These are phyloP conservation scores for Pipa parva DNA, from an alignment of 2,113 vertebrate genomes.

Conservation along the genomic window DNA sequence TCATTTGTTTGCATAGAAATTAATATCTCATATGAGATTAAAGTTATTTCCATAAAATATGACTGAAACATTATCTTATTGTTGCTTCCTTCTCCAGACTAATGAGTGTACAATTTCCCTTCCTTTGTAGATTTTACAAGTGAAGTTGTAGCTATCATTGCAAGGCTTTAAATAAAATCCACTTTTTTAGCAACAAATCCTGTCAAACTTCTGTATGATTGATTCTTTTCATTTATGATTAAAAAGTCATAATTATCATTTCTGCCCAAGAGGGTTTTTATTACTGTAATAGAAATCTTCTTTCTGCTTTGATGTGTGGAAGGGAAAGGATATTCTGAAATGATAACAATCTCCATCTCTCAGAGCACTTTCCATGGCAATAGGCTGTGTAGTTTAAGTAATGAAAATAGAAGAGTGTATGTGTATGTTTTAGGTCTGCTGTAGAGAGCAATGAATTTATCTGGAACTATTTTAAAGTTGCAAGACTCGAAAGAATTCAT, in stretches of 20 bases:
- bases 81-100: background rate
- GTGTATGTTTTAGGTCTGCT: background rate
- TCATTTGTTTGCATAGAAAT: background rate
- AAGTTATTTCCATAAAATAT: background rate
- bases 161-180: conserved; percentile 20
- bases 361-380: conserved; percentile 30
- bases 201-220: conserved; percentile 30
- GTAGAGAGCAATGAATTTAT: no score
- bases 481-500: no score
- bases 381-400: conserved; percentile 1
- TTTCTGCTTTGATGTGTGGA: conserved; percentile 28
- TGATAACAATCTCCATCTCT: conserved; percentile 34
- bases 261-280: conserved; percentile 39
- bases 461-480: no score
- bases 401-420: conserved; percentile 15
- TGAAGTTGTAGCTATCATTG: conserved; percentile 7
- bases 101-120: conserved; percentile 11
- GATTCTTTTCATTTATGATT: conserved; percentile 41
- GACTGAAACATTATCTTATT: background rate
- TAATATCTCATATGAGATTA: background rate
- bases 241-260: conserved; percentile 40
- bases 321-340: conserved; percentile 8
- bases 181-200: conserved; percentile 18
- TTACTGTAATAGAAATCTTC: conserved; percentile 22
- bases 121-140: conserved; percentile 1